These are phyloP conservation scores for Athrips mouffetella DNA, from an alignment of 2,888 invertebrate genomes.

Conservation along the genomic window DNA sequence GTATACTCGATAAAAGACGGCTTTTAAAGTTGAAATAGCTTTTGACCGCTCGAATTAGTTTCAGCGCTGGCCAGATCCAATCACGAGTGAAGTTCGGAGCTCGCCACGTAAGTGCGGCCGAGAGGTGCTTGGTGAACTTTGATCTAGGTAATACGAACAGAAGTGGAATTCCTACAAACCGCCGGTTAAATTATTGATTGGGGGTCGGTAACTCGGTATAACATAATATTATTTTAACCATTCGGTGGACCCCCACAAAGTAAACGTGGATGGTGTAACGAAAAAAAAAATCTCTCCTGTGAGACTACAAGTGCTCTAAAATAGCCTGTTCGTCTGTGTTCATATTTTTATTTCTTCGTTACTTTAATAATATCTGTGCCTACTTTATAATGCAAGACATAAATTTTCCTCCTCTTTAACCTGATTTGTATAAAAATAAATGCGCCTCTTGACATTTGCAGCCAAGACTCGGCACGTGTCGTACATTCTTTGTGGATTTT, in stretches of 20 bases:
- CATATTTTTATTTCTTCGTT: too few species aligned
- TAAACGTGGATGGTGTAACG: not conserved
- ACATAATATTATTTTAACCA: not conserved
- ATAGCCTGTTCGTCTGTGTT: too few species aligned
- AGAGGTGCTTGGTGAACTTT: constrained; percentile 8
- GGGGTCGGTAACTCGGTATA: not conserved
- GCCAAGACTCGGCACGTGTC: not conserved
- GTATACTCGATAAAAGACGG: constrained; percentile 3
- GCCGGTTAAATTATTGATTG: not conserved
- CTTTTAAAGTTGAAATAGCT: constrained; percentile 12
- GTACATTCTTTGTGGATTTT: not conserved
- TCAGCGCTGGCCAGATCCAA: constrained; percentile 8
- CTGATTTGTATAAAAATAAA: too few species aligned
- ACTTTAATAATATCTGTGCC: too few species aligned
- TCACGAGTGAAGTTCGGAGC: constrained; percentile 8
- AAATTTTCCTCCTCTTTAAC: too few species aligned
- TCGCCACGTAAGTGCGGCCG: constrained; percentile 3
- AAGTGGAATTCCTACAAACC: not conserved
- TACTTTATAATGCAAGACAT: too few species aligned
- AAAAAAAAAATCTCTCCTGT: not conserved
- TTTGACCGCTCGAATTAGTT: constrained; percentile 12
- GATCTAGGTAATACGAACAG: constrained; percentile 11
- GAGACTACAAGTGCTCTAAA: not conserved
- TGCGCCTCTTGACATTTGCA: too few species aligned
- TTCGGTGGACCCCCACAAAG: not conserved